These are phyloP conservation scores for Helostoma temminkii DNA, from an alignment of 2,797 vertebrate species.

Conservation along the genomic window DNA sequence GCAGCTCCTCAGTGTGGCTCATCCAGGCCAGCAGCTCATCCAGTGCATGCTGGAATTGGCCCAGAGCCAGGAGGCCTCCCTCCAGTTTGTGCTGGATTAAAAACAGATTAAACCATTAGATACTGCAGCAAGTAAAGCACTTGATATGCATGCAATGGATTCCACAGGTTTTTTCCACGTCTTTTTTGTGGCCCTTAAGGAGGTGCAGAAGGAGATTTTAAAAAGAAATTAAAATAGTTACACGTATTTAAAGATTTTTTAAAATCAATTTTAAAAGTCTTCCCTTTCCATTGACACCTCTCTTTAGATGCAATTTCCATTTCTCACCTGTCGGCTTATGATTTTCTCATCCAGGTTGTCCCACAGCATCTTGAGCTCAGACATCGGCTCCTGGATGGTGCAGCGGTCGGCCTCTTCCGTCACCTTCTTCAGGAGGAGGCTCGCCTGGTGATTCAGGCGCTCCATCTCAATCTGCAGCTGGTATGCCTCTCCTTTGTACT, in stretches of 20 bases:
- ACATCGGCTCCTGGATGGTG: slow-evolving; percentile 93
- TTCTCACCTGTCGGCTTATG: slow-evolving; percentile 92
- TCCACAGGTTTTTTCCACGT: background rate
- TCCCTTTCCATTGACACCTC: background rate
- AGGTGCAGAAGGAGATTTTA: background rate
- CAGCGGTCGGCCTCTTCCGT: slow-evolving; percentile 89
- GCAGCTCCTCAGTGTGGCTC: slow-evolving; percentile 94
- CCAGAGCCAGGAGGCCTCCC: slow-evolving; percentile 94
- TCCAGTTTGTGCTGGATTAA: slow-evolving; percentile 95
- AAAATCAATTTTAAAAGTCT: background rate
- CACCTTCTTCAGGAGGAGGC: slow-evolving; percentile 94
- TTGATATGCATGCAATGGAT: slow-evolving; percentile 26
- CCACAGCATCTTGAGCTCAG: slow-evolving; percentile 94
- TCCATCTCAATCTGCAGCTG: slow-evolving; percentile 99
- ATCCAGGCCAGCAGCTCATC: slow-evolving; percentile 96
- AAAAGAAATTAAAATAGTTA: background rate
- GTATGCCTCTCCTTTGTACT: slow-evolving; percentile 96
- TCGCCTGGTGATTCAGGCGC: slow-evolving; percentile 94
- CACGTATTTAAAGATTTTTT: too few species aligned
- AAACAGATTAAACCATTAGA: slow-evolving; percentile 67
- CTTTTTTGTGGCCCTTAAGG: background rate
- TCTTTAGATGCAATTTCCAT: too few species aligned
- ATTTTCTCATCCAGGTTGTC: slow-evolving; percentile 93
- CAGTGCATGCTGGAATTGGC: slow-evolving; percentile 98
- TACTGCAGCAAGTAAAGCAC: slow-evolving; percentile 20